phyloP scores from a whole-genome alignment of 1,140 invertebrate species.

The Drosophila kurseongensis region DNA sequence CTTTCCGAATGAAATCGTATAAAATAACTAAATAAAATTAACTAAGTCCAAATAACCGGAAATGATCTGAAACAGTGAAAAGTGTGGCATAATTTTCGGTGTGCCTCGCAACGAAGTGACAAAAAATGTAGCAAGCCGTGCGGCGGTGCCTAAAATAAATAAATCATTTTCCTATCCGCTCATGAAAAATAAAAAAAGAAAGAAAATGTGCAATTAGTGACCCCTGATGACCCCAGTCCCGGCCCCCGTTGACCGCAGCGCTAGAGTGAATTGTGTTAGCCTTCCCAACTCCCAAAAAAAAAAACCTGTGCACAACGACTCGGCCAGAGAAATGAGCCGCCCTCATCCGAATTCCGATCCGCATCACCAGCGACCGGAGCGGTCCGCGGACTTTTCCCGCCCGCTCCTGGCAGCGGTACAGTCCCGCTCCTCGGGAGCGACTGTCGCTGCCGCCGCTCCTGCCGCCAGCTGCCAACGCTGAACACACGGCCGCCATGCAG shows the following conservation, averaged over 20 bases:
- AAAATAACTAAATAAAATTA: slow-evolving; percentile 26
- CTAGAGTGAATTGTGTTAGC: slow-evolving; percentile 57
- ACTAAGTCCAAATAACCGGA: slow-evolving; percentile 21
- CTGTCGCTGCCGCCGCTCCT: slow-evolving; percentile 21
- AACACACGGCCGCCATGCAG: slow-evolving; percentile 26
- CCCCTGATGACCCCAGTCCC: slow-evolving; percentile 26
- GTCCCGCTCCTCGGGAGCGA: slow-evolving; percentile 41
- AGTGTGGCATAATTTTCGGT: slow-evolving; percentile 45
- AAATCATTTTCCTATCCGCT: slow-evolving; percentile 15
- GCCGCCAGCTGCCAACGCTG: slow-evolving; percentile 58
- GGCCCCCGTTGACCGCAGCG: slow-evolving; percentile 71
- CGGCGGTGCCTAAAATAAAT: slow-evolving; percentile 53
- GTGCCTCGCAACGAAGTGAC: slow-evolving; percentile 22
- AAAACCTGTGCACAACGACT: slow-evolving; percentile 16
- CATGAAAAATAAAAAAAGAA: slow-evolving; percentile 6
- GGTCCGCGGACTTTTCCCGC: slow-evolving; percentile 31
- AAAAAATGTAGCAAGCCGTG: slow-evolving; percentile 47
- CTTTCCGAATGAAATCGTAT: slow-evolving; percentile 6
- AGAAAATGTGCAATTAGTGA: slow-evolving; percentile 51
- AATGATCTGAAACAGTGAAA: slow-evolving; percentile 45
- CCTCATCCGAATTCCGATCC: slow-evolving; percentile 24
- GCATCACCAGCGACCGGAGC: slow-evolving; percentile 31
- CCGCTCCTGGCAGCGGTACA: slow-evolving; percentile 42
- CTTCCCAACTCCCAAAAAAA: slow-evolving; percentile 24
- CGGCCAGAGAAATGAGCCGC: slow-evolving; percentile 52